Evolutionary conservation across 92 coral and sea anemone species (phyloP).

Genomic region (Zoanthus sociatus): DNA sequence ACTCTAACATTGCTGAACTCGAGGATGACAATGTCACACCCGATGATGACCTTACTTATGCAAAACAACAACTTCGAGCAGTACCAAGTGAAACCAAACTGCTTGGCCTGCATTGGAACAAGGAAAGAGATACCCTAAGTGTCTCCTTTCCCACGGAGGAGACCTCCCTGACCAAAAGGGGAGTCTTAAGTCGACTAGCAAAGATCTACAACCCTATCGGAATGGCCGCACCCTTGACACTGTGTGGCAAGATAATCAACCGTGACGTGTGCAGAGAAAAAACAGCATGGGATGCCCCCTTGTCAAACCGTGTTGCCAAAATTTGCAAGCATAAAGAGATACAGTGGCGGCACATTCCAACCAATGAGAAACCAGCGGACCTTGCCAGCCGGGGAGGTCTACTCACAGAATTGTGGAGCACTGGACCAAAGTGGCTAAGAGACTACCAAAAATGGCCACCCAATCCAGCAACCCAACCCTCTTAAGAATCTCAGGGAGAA

Average conservation of each 20-base stretch:
- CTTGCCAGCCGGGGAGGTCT: too few species aligned
- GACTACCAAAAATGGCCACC: too few species aligned
- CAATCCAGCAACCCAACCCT: too few species aligned
- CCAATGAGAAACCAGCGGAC: too few species aligned
- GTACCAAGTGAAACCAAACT: background rate
- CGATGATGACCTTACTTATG: background rate
- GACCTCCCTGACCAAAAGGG: background rate
- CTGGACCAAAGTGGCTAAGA: too few species aligned
- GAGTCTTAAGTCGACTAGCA: background rate
- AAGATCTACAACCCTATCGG: background rate
- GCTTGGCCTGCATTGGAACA: conserved; percentile 3
- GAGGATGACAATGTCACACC: background rate
- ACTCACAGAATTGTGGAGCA: too few species aligned
- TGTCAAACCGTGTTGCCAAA: too few species aligned
- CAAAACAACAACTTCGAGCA: background rate
- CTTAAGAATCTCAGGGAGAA: too few species aligned
- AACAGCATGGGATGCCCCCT: too few species aligned
- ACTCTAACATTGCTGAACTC: background rate
- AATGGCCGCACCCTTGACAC: background rate
- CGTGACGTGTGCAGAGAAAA: background rate
- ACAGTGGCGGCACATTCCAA: too few species aligned
- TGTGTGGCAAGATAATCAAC: background rate
- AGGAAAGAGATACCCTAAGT: background rate
- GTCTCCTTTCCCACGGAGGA: background rate
- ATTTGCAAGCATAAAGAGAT: too few species aligned